These are phyloP conservation scores for Calliphora vicina DNA, from an alignment of 1,140 invertebrate species.

Conservation along the genomic window DNA sequence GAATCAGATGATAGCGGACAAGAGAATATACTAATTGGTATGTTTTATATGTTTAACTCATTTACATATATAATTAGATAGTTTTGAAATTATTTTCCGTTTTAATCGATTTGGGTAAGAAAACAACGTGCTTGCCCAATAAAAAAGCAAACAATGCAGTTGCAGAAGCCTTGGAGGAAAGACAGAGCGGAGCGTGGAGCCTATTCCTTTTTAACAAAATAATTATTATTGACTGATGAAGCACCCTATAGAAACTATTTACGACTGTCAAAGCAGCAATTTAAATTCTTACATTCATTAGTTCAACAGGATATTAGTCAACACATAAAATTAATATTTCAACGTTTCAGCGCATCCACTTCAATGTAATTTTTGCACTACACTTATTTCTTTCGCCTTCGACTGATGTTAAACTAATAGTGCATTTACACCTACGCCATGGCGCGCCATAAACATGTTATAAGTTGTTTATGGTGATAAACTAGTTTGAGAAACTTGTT, in stretches of 20 bases:
- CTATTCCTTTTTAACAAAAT: too few relatives aligned
- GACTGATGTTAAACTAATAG: too few relatives aligned
- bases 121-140: not conserved
- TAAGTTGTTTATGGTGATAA: too few relatives aligned
- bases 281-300: not conserved
- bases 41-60: not conserved
- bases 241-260: not conserved
- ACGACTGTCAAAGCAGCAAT: not conserved
- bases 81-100: not conserved
- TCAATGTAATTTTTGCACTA: too few relatives aligned
- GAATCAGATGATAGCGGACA: not conserved
- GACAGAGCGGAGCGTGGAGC: not conserved
- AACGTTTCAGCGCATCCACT: too few relatives aligned
- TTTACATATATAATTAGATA: not conserved
- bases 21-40: not conserved
- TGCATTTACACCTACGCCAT: too few relatives aligned
- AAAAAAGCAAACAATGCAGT: not conserved
- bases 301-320: not conserved
- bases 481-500: too few relatives aligned
- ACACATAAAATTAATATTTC: too few relatives aligned
- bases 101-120: not conserved
- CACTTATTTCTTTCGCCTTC: too few relatives aligned
- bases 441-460: too few relatives aligned
- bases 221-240: too few relatives aligned
- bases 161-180: not conserved